These are phyloP conservation scores for Coracopsis vasa DNA, from an alignment of 2,113 vertebrate genomes.

Conservation along the genomic window DNA sequence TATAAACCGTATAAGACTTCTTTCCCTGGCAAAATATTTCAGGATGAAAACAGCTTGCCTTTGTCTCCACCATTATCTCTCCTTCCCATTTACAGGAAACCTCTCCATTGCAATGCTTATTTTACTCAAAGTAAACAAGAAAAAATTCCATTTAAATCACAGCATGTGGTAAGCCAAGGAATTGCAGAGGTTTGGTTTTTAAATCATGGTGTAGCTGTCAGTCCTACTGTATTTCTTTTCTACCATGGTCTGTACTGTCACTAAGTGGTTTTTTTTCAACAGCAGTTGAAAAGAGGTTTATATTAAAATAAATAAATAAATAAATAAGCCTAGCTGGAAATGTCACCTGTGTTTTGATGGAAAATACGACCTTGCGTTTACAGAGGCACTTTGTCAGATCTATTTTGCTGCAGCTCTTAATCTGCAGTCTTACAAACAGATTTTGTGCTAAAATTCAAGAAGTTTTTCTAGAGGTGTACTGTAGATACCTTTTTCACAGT, in stretches of 20 bases:
- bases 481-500: background rate
- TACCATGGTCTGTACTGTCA: background rate
- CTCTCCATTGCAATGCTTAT: background rate
- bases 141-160: background rate
- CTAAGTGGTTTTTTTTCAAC: background rate
- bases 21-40: background rate
- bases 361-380: background rate
- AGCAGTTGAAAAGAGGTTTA: background rate
- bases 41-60: background rate
- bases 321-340: background rate
- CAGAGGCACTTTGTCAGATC: background rate
- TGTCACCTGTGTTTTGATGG: background rate
- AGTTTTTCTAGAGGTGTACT: background rate
- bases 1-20: background rate
- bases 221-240: background rate
- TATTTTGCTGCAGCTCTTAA: background rate
- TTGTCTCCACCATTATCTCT: background rate
- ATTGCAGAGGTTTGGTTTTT: background rate
- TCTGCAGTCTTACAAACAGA: background rate
- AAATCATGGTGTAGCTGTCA: background rate
- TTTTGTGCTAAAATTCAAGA: background rate
- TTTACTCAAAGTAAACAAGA: slow-evolving; percentile 1
- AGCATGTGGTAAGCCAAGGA: background rate
- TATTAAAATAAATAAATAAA: background rate
- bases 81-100: background rate